These are phyloP conservation scores for Cottoperca gobio DNA, from an alignment of 2,797 vertebrate genomes.

Conservation along the genomic window DNA sequence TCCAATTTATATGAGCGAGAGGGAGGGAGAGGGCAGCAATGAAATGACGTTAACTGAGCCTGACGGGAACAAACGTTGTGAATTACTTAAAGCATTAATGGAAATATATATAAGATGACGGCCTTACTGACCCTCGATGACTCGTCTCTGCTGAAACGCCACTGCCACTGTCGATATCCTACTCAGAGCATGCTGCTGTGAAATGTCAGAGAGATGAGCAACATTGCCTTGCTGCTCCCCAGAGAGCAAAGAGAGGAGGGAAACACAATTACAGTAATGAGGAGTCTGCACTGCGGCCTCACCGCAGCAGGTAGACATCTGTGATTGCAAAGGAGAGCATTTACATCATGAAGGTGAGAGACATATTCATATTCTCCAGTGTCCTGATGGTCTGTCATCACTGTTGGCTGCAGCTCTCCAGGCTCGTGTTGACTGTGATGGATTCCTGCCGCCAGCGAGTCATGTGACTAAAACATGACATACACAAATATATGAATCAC, in stretches of 20 bases:
- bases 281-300: slow-evolving; percentile 35
- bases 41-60: neutral
- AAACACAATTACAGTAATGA: slow-evolving; percentile 62
- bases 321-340: slow-evolving; percentile 16
- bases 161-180: neutral
- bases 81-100: neutral
- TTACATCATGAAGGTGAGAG: slow-evolving; percentile 15
- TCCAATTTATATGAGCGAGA: rapidly evolving
- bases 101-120: neutral
- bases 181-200: slow-evolving; percentile 38
- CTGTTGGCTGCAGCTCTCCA: neutral
- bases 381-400: neutral
- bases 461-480: slow-evolving; percentile 24
- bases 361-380: neutral
- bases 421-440: neutral
- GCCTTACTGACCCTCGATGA: neutral
- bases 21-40: neutral
- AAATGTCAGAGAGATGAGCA: slow-evolving; percentile 70
- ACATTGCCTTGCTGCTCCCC: slow-evolving; percentile 35
- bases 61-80: neutral
- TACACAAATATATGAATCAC: slow-evolving; percentile 10
- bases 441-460: slow-evolving; percentile 10
- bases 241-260: slow-evolving; percentile 34
- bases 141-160: neutral
- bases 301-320: slow-evolving; percentile 8